A percentile compares a stretch with the other conserved stretches of the same genome.
Conservation (phyloP, 2,888 invertebrate genomes). For the Apocheima hispidaria region DNA sequence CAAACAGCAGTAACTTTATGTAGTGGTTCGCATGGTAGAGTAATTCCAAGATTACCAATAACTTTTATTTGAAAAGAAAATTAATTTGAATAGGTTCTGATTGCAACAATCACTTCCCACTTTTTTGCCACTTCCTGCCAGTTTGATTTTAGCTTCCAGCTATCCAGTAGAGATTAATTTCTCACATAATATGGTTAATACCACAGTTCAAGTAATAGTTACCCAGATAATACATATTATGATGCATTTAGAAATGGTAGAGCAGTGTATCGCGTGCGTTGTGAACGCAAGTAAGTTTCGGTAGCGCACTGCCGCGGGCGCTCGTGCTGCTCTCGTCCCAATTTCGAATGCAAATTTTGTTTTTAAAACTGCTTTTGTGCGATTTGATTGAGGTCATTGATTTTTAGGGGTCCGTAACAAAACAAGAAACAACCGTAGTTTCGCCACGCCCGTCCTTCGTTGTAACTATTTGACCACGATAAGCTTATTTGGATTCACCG, state of each 20-base stretch:
- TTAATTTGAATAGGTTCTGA: slow-evolving; percentile 2
- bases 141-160: slow-evolving; percentile 40
- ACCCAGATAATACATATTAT: not conserved
- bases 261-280: slow-evolving; percentile 52
- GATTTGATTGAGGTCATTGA: slow-evolving; percentile 35
- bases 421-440: not conserved
- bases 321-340: slow-evolving; percentile 80
- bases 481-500: too few relatives aligned
- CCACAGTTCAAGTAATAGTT: not conserved
- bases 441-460: not conserved
- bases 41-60: not conserved
- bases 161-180: slow-evolving; percentile 3
- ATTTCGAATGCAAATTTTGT: slow-evolving; percentile 81
- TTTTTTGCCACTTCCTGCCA: slow-evolving; percentile 41
- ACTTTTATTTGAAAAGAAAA: not conserved
- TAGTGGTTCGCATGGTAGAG: not conserved
- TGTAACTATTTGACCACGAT: too few relatives aligned
- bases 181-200: slow-evolving; percentile 33
- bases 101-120: slow-evolving; percentile 30
- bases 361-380: slow-evolving; percentile 53
- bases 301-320: slow-evolving; percentile 78
- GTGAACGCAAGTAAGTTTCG: slow-evolving; percentile 53
- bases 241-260: slow-evolving; percentile 13
- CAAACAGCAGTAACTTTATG: too few relatives aligned
- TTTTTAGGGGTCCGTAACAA: slow-evolving; percentile 23